Evolutionary conservation across 2,797 vertebrate genomes (phyloP).

Genomic region (Karalla daura): DNA sequence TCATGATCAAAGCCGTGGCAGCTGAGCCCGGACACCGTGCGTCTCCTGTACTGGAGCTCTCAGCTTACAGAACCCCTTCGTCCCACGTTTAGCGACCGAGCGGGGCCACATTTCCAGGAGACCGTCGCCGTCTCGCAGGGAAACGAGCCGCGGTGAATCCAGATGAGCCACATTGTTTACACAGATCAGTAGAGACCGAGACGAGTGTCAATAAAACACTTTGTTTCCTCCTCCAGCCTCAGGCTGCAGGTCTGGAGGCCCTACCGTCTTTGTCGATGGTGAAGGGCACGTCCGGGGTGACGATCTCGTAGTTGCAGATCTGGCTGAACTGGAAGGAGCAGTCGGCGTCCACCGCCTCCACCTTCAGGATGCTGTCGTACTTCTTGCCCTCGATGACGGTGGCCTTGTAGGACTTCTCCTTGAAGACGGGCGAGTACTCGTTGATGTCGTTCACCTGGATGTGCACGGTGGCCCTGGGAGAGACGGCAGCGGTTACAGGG

Average conservation of each 20-base stretch:
- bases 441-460: conserved; percentile 98
- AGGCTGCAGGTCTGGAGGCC: conserved; percentile 38
- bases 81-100: background rate
- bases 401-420: conserved; percentile 97
- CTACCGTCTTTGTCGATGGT: conserved; percentile 95
- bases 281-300: conserved; percentile 96
- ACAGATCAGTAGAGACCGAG: conserved; percentile 57
- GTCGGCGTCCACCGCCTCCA: conserved; percentile 96
- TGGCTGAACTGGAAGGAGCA: conserved; percentile 99
- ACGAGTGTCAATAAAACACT: conserved; percentile 47
- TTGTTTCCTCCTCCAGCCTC: background rate
- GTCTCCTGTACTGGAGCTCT: conserved; percentile 21
- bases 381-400: conserved; percentile 90
- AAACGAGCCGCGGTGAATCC: conserved; percentile 45
- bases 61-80: too few relatives aligned
- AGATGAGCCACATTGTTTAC: conserved; percentile 52
- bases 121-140: conserved; percentile 20
- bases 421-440: conserved; percentile 95
- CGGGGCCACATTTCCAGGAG: conserved; percentile 58
- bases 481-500: too few relatives aligned
- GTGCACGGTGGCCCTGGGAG: conserved; percentile 92
- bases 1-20: background rate
- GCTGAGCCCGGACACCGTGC: conserved; percentile 1
- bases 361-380: conserved; percentile 90
- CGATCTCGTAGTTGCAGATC: conserved; percentile 97